A percentile compares a stretch with the other conserved stretches of the same genome.
These are phyloP conservation scores for Drosophila nigricruria DNA, from an alignment of 2,888 invertebrate species.

Conservation along the genomic window DNA sequence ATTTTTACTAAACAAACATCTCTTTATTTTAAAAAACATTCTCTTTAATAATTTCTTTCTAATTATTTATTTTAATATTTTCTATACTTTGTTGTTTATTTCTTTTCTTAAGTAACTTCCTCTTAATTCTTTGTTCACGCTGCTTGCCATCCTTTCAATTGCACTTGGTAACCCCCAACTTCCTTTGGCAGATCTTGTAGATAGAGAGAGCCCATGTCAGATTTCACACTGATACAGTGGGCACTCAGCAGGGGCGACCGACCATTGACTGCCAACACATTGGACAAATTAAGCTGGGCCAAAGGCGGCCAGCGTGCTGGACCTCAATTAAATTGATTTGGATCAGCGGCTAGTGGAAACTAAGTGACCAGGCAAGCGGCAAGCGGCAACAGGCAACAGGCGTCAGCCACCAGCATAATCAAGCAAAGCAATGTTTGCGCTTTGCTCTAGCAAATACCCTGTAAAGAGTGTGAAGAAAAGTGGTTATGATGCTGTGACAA, in stretches of 20 bases:
- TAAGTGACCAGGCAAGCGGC: conserved; percentile 30
- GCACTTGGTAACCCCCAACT: conserved; percentile 43
- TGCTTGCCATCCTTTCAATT: conserved; percentile 30
- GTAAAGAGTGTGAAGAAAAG: rapidly evolving
- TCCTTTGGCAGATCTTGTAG: conserved; percentile 38
- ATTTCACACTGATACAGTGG: conserved; percentile 51
- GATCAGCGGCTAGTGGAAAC: conserved; percentile 56
- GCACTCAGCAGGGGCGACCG: conserved; percentile 27
- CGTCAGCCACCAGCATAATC: conserved; percentile 52
- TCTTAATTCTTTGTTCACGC: conserved; percentile 2
- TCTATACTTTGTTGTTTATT: background rate
- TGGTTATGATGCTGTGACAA: background rate
- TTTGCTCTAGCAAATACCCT: conserved; percentile 19
- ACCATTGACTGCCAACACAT: conserved; percentile 52
- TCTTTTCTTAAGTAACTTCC: background rate
- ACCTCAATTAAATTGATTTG: conserved; percentile 80
- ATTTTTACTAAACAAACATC: too few relatives aligned
- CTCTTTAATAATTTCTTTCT: too few relatives aligned
- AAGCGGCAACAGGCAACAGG: conserved; percentile 13
- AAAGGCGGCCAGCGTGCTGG: conserved; percentile 58
- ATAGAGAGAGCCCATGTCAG: conserved; percentile 37
- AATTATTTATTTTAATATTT: background rate
- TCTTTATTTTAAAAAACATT: too few relatives aligned
- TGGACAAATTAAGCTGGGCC: conserved; percentile 65
- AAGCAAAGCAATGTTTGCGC: conserved; percentile 18